Evolutionary conservation across 2,888 invertebrate genomes (phyloP).

Genomic region (Digitonthophagus gazella): DNA sequence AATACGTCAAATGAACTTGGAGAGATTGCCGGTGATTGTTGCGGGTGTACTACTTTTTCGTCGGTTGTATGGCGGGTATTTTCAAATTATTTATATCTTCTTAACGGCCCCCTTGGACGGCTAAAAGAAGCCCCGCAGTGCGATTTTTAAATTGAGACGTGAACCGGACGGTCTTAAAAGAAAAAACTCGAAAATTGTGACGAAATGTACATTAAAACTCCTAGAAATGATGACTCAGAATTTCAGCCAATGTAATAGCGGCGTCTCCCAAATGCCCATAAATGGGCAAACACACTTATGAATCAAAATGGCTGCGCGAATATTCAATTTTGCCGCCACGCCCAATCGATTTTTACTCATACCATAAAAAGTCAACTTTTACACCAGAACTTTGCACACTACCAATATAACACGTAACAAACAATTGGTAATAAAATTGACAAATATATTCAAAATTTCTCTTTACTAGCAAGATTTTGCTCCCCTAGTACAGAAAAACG

Average conservation of each 20-base stretch:
- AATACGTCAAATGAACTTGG: not conserved
- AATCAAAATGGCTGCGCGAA: conserved; percentile 47
- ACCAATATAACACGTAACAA: too few relatives aligned
- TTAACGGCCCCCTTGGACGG: conserved; percentile 4
- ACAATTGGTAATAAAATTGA: too few relatives aligned
- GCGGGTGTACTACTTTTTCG: conserved; percentile 36
- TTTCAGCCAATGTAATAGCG: conserved; percentile 57
- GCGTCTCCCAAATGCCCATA: conserved; percentile 63
- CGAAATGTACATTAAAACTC: conserved; percentile 16
- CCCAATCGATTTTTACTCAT: conserved; percentile 34
- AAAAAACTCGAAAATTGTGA: conserved; percentile 6
- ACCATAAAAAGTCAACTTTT: not conserved
- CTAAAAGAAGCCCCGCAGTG: conserved; percentile 1
- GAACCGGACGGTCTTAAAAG: not conserved
- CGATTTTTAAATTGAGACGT: not conserved
- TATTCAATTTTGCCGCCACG: conserved; percentile 49
- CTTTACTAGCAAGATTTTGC: too few relatives aligned
- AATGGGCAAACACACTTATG: conserved; percentile 54
- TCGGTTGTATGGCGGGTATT: conserved; percentile 38
- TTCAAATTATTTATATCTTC: conserved; percentile 35
- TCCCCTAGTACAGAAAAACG: too few relatives aligned
- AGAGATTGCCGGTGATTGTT: not conserved
- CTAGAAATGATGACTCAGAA: conserved; percentile 35
- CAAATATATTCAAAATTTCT: too few relatives aligned
- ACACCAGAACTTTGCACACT: too few relatives aligned